These are phyloP conservation scores for Chrysotoxum bicinctum DNA, from an alignment of 2,888 invertebrate species.

Conservation along the genomic window DNA sequence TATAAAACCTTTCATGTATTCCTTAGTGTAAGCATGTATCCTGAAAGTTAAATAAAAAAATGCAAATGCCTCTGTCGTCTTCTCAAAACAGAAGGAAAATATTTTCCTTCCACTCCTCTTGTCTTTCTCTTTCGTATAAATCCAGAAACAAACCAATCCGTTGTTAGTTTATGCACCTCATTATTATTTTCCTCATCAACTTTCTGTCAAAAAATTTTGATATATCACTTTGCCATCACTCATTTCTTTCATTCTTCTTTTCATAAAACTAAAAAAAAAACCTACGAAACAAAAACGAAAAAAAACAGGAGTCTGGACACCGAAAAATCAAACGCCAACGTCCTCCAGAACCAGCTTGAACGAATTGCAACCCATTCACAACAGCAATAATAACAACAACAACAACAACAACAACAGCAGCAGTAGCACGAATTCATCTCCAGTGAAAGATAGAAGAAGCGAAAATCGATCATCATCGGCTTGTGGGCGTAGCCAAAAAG, in stretches of 20 bases:
- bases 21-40: background rate
- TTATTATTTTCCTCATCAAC: conserved; percentile 49
- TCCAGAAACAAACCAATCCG: background rate
- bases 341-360: conserved; percentile 77
- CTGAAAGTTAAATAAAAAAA: background rate
- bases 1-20: background rate
- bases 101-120: background rate
- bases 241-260: conserved; percentile 65
- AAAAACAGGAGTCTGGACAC: conserved; percentile 79
- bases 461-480: conserved; percentile 63
- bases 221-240: conserved; percentile 62
- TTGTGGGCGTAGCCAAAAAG: conserved; percentile 47
- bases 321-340: conserved; percentile 78
- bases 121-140: conserved; percentile 3
- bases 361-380: conserved; percentile 49
- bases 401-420: conserved; percentile 39
- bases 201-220: conserved; percentile 48
- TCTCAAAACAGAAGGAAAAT: background rate
- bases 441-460: conserved; percentile 79
- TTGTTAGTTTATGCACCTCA: conserved; percentile 53
- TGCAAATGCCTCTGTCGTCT: conserved; percentile 58
- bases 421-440: conserved; percentile 76
- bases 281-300: conserved; percentile 37
- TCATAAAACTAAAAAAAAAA: conserved; percentile 18
- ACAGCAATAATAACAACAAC: conserved; percentile 22